Base-by-base conservation (phyloP, 2,797 vertebrate genomes). In the Rachycentron canadum region DNA sequence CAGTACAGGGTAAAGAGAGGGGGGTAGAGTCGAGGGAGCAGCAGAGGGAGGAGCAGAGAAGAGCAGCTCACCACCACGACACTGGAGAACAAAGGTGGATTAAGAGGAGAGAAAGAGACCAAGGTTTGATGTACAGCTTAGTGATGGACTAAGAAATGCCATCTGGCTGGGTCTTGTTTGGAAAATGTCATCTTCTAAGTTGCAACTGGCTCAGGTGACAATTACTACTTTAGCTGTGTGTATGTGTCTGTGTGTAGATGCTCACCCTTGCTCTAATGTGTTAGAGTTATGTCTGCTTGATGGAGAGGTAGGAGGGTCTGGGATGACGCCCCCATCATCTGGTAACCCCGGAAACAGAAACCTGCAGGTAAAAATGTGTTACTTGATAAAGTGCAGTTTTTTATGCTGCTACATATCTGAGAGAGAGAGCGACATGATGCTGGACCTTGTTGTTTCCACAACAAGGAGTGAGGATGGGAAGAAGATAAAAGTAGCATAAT, bases 291-390 rank as follows among this genome's bases (percentile, higher is more conserved):
- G 56, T 72, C 69, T 77, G 90, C 91, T 69, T 92, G 97, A 32
- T 79, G 55, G 92, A 92, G 90, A 63, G 7, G 79, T 28, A 10
- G 86, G 56, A 17, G 94, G 70, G 19, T 96, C 94, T 43, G 96
- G 95, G 77, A 99, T 94, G 59, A 96, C 83, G 78, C 96, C 95
- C 59, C 98, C 98, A 92, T 99, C 98, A 19, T 97, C 97, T 38
- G 98, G 98, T 81, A 99, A 95, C 75, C 97, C 97, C 45, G 97
- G 97, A 92, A 99, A 99, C 78, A 99, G 94, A 92, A 99, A 99
- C 90, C 98, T 99, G 88, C 78, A 86, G 60, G 11, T 2, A 43
- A 50, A 26, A 23, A 64, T 25, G 2, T 3, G 26, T 36, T 19
- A 7, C 19, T 73, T 0, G 40, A 5, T 50, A 11, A 41, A 65